Percentiles rank a stretch among this genome's conserved stretches.
Evolutionary conservation across 1,140 invertebrate genomes (phyloP).

Genomic region (Muscidifurax raptorellus): DNA sequence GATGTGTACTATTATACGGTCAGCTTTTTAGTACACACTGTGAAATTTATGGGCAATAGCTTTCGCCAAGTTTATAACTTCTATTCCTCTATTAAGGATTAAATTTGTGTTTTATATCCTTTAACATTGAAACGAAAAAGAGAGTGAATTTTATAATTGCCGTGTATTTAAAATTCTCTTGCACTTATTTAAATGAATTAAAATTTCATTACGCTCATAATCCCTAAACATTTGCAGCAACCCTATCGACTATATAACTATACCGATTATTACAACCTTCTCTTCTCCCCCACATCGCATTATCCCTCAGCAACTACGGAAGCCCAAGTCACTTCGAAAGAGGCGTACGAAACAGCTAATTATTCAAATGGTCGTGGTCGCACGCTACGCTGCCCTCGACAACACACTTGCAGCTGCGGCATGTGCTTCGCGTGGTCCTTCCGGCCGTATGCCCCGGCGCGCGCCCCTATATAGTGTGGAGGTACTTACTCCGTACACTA

Average conservation of each 20-base stretch:
- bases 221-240: too few relatives aligned
- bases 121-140: too few relatives aligned
- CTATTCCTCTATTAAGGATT: too few relatives aligned
- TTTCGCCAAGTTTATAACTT: too few relatives aligned
- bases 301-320: not conserved
- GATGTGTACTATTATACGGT: too few relatives aligned
- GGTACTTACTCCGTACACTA: not conserved
- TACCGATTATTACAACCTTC: not conserved
- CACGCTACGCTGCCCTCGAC: not conserved
- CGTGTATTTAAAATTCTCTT: too few relatives aligned
- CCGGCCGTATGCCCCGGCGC: conserved; percentile 30
- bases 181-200: too few relatives aligned
- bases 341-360: not conserved
- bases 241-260: not conserved
- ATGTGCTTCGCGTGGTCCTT: conserved; percentile 30
- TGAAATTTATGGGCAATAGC: too few relatives aligned
- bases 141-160: too few relatives aligned
- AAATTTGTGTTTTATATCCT: too few relatives aligned
- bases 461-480: not conserved
- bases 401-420: conserved; percentile 25
- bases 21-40: too few relatives aligned
- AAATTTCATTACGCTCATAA: too few relatives aligned
- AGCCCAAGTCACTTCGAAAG: not conserved
- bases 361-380: conserved; percentile 4
- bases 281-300: not conserved